Conservation (phyloP, 2,113 vertebrate species). For the Mugil cephalus region DNA sequence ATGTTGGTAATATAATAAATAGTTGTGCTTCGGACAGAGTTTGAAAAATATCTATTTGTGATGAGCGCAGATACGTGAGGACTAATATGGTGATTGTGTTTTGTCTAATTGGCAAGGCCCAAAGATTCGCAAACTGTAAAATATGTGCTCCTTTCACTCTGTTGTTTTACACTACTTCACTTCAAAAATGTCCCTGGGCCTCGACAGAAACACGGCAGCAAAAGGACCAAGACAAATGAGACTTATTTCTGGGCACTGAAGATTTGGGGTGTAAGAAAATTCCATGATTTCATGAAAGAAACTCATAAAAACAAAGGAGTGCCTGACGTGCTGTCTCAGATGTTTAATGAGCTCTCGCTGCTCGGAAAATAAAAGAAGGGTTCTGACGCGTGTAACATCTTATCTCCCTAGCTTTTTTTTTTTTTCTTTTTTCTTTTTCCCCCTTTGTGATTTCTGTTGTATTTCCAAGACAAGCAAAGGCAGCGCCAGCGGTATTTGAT, state of each 20-base stretch:
- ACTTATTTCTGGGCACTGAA: not conserved
- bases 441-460: slow-evolving; percentile 66
- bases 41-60: slow-evolving; percentile 70
- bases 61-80: slow-evolving; percentile 65
- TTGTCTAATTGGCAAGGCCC: slow-evolving; percentile 78
- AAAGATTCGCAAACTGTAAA: slow-evolving; percentile 76
- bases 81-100: slow-evolving; percentile 83
- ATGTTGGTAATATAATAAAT: slow-evolving; percentile 70
- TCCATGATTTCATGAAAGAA: slow-evolving; percentile 27
- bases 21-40: slow-evolving; percentile 55
- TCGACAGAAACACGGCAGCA: slow-evolving; percentile 25
- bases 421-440: slow-evolving; percentile 57
- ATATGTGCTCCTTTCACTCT: slow-evolving; percentile 61
- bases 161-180: slow-evolving; percentile 13
- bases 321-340: slow-evolving; percentile 43
- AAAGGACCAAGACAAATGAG: not conserved
- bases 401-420: slow-evolving; percentile 72
- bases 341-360: slow-evolving; percentile 58
- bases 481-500: slow-evolving; percentile 68
- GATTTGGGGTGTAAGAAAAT: slow-evolving; percentile 35
- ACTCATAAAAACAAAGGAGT: slow-evolving; percentile 43
- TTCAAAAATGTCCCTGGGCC: slow-evolving; percentile 42
- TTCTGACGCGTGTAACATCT: slow-evolving; percentile 71
- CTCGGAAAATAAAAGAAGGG: slow-evolving; percentile 57
- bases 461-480: slow-evolving; percentile 83